Percentiles rank a stretch among this genome's conserved stretches.
These are phyloP conservation scores for Globia sparganii DNA, from an alignment of 2,888 invertebrate genomes.

Conservation along the genomic window DNA sequence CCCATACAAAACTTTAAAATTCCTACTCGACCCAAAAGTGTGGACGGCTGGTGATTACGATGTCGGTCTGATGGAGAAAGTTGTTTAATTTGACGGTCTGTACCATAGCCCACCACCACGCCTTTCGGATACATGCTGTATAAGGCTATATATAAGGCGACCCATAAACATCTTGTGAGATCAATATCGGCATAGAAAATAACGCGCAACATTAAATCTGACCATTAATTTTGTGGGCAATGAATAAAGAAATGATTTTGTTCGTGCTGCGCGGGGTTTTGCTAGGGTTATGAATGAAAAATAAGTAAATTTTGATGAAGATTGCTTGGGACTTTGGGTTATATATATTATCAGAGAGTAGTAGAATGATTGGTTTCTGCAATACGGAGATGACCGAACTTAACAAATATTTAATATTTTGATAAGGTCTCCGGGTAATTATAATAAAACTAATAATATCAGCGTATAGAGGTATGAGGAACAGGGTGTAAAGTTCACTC, in stretches of 20 bases:
- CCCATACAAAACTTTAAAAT: neutral
- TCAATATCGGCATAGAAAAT: slow-evolving; percentile 60
- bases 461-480: too few species aligned
- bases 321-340: neutral
- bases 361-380: neutral
- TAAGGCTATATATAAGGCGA: slow-evolving; percentile 42
- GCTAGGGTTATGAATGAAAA: slow-evolving; percentile 31
- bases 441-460: too few species aligned
- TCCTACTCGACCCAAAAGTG: neutral
- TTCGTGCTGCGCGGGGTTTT: slow-evolving; percentile 1
- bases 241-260: slow-evolving; percentile 41
- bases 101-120: neutral
- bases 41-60: neutral
- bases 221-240: slow-evolving; percentile 48
- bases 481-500: too few species aligned
- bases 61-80: neutral
- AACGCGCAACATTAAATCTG: slow-evolving; percentile 47
- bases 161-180: slow-evolving; percentile 61
- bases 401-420: neutral
- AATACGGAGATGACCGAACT: neutral
- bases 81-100: neutral
- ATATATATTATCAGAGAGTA: neutral
- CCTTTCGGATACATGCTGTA: slow-evolving; percentile 2
- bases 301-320: neutral
- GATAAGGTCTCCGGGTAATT: neutral